Conservation (phyloP, 2,888 invertebrate species). For the Smittia sp. region DNA sequence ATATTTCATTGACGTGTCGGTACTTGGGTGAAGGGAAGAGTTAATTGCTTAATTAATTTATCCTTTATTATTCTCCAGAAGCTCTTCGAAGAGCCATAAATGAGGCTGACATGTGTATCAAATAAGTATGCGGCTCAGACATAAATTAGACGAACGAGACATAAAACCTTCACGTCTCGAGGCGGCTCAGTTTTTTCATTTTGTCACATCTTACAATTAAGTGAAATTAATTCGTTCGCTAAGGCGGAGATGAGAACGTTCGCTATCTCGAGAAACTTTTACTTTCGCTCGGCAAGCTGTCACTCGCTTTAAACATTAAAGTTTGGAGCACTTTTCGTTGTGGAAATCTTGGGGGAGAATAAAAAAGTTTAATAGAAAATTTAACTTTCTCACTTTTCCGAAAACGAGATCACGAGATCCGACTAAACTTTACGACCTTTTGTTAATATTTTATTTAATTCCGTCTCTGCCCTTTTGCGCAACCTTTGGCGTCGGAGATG, state of each 20-base stretch:
- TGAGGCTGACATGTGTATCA: not conserved
- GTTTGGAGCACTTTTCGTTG: not conserved
- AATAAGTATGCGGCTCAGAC: not conserved
- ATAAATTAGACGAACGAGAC: not conserved
- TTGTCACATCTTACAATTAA: conserved; percentile 29
- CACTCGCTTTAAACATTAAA: not conserved
- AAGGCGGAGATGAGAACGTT: not conserved
- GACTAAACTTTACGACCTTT: conserved; percentile 8
- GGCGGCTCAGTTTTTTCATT: conserved; percentile 7
- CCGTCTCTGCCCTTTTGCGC: not conserved
- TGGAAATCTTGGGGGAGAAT: not conserved
- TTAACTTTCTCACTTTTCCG: not conserved
- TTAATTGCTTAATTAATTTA: conserved; percentile 36
- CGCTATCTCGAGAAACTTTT: not conserved
- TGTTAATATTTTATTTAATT: not conserved
- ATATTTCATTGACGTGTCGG: not conserved
- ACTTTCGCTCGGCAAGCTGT: not conserved
- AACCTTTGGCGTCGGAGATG: not conserved
- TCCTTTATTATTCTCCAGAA: conserved; percentile 19
- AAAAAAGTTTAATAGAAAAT: conserved; percentile 10
- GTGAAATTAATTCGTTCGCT: conserved; percentile 9
- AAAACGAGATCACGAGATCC: not conserved
- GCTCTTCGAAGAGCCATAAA: not conserved
- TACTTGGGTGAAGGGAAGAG: too few species aligned
- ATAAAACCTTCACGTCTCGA: not conserved